These are phyloP conservation scores for Pygoscelis antarcticus DNA, from an alignment of 2,113 vertebrate genomes.

Conservation along the genomic window DNA sequence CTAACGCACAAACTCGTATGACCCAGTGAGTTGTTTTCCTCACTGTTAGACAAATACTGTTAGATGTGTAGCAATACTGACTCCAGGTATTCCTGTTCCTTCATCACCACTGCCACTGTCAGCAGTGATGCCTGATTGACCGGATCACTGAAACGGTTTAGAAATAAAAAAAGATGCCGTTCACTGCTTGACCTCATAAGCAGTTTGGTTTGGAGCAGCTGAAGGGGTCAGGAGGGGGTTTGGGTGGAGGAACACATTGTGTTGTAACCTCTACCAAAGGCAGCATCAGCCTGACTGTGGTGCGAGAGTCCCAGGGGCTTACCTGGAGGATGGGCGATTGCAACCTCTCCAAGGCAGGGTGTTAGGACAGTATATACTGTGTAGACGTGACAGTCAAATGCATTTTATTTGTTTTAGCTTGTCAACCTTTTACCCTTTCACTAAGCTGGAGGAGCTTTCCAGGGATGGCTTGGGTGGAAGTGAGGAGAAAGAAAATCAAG, in stretches of 20 bases:
- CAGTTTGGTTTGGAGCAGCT: not conserved
- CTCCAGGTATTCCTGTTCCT: not conserved
- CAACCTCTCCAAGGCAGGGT: not conserved
- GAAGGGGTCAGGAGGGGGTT: not conserved
- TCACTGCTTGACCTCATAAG: not conserved
- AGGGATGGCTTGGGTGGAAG: not conserved
- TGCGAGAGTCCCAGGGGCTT: not conserved
- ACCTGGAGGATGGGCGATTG: not conserved
- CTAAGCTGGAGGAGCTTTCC: not conserved
- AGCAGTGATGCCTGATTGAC: not conserved
- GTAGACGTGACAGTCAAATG: too few species aligned
- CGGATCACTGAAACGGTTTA: not conserved
- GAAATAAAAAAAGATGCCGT: not conserved
- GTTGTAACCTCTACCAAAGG: not conserved
- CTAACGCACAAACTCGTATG: not conserved
- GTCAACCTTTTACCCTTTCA: not conserved
- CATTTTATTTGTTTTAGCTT: not conserved
- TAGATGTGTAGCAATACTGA: not conserved
- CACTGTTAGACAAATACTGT: fast-evolving
- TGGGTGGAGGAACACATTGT: not conserved
- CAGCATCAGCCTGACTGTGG: not conserved
- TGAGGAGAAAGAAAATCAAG: not conserved
- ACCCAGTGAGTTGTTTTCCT: constrained; percentile 15
- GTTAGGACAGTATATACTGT: not conserved
- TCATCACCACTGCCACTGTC: fast-evolving